phyloP scores from a whole-genome alignment of 2,888 invertebrate genomes.

The Melanostoma mellinum region DNA sequence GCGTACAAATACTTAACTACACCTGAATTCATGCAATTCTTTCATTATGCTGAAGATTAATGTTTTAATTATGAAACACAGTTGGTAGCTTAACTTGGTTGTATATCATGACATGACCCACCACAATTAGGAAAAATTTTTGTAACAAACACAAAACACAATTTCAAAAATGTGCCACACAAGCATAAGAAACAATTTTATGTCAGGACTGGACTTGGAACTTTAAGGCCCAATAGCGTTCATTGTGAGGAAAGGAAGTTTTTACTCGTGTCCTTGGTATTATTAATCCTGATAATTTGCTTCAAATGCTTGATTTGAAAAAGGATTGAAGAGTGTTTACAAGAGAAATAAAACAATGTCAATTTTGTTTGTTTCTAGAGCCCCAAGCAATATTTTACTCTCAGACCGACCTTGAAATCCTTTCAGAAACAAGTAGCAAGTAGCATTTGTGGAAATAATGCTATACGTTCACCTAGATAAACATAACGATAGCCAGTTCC shows the following conservation, averaged over 20 bases:
- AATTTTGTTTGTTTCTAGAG: neutral
- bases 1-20: neutral
- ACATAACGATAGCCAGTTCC: constrained; percentile 17
- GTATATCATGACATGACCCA: constrained; percentile 28
- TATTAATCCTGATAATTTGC: too few species aligned
- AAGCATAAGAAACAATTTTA: neutral
- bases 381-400: neutral
- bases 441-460: constrained; percentile 15
- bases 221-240: too few species aligned
- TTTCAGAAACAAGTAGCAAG: constrained; percentile 7
- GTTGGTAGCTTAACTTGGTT: constrained; percentile 9
- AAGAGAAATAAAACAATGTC: too few species aligned
- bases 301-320: too few species aligned
- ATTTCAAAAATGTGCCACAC: constrained; percentile 1
- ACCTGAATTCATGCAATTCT: constrained; percentile 13
- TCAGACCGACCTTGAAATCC: neutral
- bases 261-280: too few species aligned
- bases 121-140: constrained; percentile 7
- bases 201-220: constrained; percentile 8
- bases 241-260: too few species aligned
- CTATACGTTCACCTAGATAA: constrained; percentile 21
- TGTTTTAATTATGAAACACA: constrained; percentile 23
- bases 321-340: too few species aligned
- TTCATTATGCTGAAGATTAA: constrained; percentile 24
- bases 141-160: constrained; percentile 7